Evolutionary conservation across 2,797 vertebrate species (phyloP).

Genomic region (Lophius americanus): DNA sequence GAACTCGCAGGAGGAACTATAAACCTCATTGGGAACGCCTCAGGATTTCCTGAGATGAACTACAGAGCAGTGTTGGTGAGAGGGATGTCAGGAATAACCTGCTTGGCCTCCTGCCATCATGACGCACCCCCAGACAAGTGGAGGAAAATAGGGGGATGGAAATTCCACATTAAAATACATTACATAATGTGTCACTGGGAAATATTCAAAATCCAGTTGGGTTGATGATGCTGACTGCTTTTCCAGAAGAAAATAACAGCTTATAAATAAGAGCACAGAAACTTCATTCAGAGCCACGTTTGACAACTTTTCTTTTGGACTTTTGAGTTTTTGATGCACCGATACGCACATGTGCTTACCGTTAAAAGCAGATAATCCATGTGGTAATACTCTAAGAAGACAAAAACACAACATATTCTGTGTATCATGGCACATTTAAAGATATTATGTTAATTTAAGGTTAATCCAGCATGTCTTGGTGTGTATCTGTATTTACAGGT

Average conservation of each 20-base stretch:
- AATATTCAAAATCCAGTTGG: too few relatives aligned
- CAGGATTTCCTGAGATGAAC: too few relatives aligned
- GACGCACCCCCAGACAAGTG: too few relatives aligned
- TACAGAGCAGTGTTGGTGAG: too few relatives aligned
- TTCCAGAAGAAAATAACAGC: not conserved
- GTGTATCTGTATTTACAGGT: not conserved
- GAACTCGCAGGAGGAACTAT: too few relatives aligned
- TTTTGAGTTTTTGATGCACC: constrained; percentile 5
- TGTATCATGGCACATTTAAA: not conserved
- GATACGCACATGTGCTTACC: not conserved
- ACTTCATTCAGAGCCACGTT: not conserved
- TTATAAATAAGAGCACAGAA: not conserved
- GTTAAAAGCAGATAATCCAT: constrained; percentile 7
- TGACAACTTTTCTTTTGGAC: not conserved
- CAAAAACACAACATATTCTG: too few relatives aligned
- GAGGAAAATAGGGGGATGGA: too few relatives aligned
- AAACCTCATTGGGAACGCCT: too few relatives aligned
- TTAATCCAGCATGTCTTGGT: not conserved
- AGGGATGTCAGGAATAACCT: too few relatives aligned
- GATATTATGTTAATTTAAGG: not conserved
- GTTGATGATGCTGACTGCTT: constrained; percentile 4
- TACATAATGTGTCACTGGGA: too few relatives aligned
- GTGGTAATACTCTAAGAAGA: not conserved
- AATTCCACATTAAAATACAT: too few relatives aligned
- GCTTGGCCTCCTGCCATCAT: too few relatives aligned